phyloP scores from a whole-genome alignment of 2,888 invertebrate species.

The Drosophila picticornis region DNA sequence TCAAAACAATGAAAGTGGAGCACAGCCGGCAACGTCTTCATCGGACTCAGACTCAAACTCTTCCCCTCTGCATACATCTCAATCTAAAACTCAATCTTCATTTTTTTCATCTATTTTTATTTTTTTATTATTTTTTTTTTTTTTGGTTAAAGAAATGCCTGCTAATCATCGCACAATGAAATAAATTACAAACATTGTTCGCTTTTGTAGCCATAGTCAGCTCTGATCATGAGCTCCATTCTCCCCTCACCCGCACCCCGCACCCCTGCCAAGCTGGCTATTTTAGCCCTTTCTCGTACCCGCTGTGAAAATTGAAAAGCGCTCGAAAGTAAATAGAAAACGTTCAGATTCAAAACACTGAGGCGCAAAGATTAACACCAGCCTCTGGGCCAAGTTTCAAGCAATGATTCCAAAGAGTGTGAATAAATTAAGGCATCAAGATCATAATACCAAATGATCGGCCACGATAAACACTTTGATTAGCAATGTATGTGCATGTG shows the following conservation, averaged over 20 bases:
- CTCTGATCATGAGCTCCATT: slow-evolving; percentile 38
- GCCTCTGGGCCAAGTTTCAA: slow-evolving; percentile 21
- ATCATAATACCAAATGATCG: slow-evolving; percentile 79
- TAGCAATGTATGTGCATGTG: slow-evolving; percentile 51
- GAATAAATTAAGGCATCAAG: slow-evolving; percentile 83
- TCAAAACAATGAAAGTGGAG: slow-evolving; percentile 72
- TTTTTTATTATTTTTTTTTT: neutral
- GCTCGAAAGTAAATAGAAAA: slow-evolving; percentile 77
- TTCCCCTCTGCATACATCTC: neutral
- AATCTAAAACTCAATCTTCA: neutral
- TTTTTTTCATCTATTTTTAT: neutral
- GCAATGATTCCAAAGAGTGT: slow-evolving; percentile 64
- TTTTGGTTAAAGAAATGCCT: slow-evolving; percentile 65
- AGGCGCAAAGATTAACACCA: slow-evolving; percentile 75
- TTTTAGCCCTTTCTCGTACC: slow-evolving; percentile 27
- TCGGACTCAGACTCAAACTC: neutral
- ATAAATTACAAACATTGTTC: slow-evolving; percentile 82
- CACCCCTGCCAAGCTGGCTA: neutral
- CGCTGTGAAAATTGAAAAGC: slow-evolving; percentile 78
- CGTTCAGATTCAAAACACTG: slow-evolving; percentile 41
- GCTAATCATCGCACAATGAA: slow-evolving; percentile 82
- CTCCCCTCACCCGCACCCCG: neutral
- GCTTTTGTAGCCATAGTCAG: slow-evolving; percentile 28
- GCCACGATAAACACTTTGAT: slow-evolving; percentile 82
- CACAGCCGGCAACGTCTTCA: slow-evolving; percentile 51